Evolutionary conservation across 30 jellyfish, hydroid and myxozoan species (phyloP).

Genomic region (Clytia hemisphaerica): DNA sequence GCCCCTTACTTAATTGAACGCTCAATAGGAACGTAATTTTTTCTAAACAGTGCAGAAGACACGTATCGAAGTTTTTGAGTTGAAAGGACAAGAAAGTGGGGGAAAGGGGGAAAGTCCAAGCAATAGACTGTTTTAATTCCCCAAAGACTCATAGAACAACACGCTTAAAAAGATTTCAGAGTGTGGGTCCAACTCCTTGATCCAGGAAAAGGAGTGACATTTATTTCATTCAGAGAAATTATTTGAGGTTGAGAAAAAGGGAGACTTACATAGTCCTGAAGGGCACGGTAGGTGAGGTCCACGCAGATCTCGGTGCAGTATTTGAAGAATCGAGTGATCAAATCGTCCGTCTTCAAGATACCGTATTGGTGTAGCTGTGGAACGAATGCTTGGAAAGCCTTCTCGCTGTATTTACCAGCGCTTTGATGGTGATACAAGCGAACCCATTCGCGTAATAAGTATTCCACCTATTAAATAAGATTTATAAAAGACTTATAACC

Average conservation of each 20-base stretch:
- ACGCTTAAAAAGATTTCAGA: too few relatives aligned
- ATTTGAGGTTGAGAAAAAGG: background rate
- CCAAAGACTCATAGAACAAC: too few relatives aligned
- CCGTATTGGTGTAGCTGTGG: conserved; percentile 96
- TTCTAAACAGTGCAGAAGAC: too few relatives aligned
- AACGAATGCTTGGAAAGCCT: conserved; percentile 86
- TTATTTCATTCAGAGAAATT: background rate
- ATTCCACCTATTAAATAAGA: conserved; percentile 77
- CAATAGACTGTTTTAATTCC: too few relatives aligned
- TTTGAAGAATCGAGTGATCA: conserved; percentile 83
- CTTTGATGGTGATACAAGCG: conserved; percentile 91
- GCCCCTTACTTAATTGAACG: too few relatives aligned
- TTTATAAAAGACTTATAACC: too few relatives aligned
- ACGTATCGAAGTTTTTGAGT: too few relatives aligned
- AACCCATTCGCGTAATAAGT: conserved; percentile 87
- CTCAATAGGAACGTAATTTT: too few relatives aligned
- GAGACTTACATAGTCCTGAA: conserved; percentile 79
- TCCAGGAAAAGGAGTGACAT: background rate
- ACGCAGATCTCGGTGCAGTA: conserved; percentile 93
- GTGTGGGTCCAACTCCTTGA: background rate
- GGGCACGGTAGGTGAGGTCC: conserved; percentile 75
- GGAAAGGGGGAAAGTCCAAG: too few relatives aligned
- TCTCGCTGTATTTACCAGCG: conserved; percentile 94
- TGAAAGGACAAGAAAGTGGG: too few relatives aligned
- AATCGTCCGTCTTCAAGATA: conserved; percentile 81